Conservation (phyloP, 2,888 invertebrate species). For the Heliconius ismenius region DNA sequence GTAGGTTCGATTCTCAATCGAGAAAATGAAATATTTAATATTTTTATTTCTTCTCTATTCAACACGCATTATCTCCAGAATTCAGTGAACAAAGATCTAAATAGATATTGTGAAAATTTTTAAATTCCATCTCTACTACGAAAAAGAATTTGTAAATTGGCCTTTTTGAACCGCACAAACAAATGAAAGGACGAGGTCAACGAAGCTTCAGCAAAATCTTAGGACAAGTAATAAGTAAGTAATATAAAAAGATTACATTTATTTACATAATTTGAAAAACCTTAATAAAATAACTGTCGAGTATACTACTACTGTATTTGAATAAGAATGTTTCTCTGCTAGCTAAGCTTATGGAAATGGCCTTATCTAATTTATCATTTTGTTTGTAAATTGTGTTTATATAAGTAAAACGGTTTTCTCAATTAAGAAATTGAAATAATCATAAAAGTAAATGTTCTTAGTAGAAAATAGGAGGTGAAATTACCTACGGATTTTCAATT, state of each 20-base stretch:
- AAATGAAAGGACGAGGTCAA: conserved; percentile 16
- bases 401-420: neutral
- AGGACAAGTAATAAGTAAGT: neutral
- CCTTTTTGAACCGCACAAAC: conserved; percentile 15
- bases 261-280: neutral
- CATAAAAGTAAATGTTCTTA: neutral
- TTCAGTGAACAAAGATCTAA: too few relatives aligned
- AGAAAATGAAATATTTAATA: too few relatives aligned
- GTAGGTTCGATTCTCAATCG: too few relatives aligned
- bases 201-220: neutral
- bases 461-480: neutral
- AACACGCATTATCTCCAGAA: too few relatives aligned
- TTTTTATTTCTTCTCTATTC: too few relatives aligned
- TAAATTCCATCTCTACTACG: neutral
- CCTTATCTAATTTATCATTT: neutral
- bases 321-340: neutral
- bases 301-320: conserved; percentile 1
- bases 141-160: conserved; percentile 25
- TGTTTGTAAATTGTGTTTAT: neutral
- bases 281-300: conserved; percentile 3
- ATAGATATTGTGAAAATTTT: neutral
- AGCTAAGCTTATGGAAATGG: neutral
- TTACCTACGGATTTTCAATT: neutral
- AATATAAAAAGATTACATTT: neutral
- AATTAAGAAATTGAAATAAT: neutral